A percentile compares a stretch with the other conserved stretches of the same genome.
Evolutionary conservation across 1,140 invertebrate genomes (phyloP).

Genomic region (Hesperophylax magnus): DNA sequence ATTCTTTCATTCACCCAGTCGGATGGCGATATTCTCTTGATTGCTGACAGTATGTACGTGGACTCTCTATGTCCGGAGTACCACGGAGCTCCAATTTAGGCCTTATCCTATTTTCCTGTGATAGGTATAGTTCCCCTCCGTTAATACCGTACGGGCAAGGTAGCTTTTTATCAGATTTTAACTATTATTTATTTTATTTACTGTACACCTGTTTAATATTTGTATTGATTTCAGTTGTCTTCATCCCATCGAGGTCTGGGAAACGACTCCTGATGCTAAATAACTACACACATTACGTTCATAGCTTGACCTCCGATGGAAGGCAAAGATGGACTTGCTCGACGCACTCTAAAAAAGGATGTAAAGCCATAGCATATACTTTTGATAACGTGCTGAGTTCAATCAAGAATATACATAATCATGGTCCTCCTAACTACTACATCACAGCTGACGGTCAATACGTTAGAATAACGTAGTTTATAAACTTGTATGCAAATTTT

Average conservation of each 20-base stretch:
- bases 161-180: no score
- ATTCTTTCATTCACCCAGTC: no score
- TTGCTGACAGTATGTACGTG: no score
- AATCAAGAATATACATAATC: not conserved
- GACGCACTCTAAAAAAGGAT: slow-evolving; percentile 16
- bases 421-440: not conserved
- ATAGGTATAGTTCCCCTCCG: no score
- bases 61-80: no score
- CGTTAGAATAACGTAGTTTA: not conserved
- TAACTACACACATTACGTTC: not conserved
- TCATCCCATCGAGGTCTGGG: slow-evolving; percentile 8
- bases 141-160: no score
- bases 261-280: slow-evolving; percentile 2
- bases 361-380: not conserved
- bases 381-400: not conserved
- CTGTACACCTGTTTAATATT: not conserved
- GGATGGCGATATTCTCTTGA: no score
- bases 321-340: slow-evolving; percentile 30
- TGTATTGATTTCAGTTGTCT: slow-evolving; percentile 15
- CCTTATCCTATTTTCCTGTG: no score
- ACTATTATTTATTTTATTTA: no score
- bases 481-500: not conserved
- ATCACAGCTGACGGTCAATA: not conserved
- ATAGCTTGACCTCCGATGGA: not conserved
- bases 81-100: no score